Percentiles rank a stretch among this genome's conserved stretches.
Conservation (phyloP, 2,888 invertebrate species). For the Pristionchus maxplancki region DNA sequence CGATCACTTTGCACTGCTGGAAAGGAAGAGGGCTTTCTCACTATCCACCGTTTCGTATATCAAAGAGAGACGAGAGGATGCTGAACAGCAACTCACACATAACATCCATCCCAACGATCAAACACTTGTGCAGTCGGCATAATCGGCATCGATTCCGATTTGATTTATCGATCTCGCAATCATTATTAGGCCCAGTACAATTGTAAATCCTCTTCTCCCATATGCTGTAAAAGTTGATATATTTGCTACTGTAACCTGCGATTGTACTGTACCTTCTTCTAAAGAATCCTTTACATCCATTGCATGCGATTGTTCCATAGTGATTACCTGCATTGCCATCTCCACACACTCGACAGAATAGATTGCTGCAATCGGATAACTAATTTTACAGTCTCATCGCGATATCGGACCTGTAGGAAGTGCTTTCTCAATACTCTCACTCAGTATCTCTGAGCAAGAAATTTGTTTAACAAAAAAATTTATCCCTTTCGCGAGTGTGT, state of each 20-base stretch:
- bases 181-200: constrained; percentile 65
- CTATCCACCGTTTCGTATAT: too few relatives aligned
- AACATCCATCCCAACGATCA: constrained; percentile 69
- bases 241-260: too few relatives aligned
- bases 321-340: constrained; percentile 68
- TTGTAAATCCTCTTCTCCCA: constrained; percentile 69
- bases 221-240: constrained; percentile 57
- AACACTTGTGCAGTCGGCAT: constrained; percentile 64
- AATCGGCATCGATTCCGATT: constrained; percentile 66
- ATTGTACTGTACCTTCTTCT: constrained; percentile 64
- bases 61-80: too few relatives aligned
- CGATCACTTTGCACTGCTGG: constrained; percentile 46
- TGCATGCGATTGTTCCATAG: constrained; percentile 70
- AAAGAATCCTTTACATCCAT: constrained; percentile 72
- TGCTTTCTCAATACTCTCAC: too few relatives aligned
- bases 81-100: constrained; percentile 57
- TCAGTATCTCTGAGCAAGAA: too few relatives aligned
- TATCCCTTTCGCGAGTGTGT: too few relatives aligned
- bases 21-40: background rate
- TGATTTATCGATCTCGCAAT: constrained; percentile 64
- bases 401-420: too few relatives aligned
- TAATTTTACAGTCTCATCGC: too few relatives aligned
- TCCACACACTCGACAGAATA: constrained; percentile 71
- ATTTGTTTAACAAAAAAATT: too few relatives aligned
- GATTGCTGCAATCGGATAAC: constrained; percentile 53